phyloP scores from a whole-genome alignment of 2,113 vertebrate genomes.

The Hipposideros armiger region DNA sequence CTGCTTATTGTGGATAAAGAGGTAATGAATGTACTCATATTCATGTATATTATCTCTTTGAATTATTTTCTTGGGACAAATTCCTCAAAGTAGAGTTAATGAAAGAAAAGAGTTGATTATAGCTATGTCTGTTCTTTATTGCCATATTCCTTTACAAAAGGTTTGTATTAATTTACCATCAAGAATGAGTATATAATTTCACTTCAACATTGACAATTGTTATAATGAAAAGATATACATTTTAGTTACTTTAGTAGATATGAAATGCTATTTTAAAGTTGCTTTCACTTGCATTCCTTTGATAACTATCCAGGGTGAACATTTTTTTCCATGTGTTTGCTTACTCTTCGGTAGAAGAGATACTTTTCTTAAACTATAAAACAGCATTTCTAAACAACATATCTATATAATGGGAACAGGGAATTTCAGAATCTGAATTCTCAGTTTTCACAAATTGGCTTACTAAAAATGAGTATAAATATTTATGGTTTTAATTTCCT shows the following conservation, averaged over 20 bases:
- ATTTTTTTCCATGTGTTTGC: background rate
- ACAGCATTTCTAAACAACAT: background rate
- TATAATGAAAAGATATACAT: background rate
- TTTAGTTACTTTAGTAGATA: constrained; percentile 7
- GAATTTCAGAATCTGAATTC: constrained; percentile 48
- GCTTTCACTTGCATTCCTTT: background rate
- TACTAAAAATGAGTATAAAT: background rate
- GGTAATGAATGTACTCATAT: constrained; percentile 46
- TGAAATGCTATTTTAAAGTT: constrained; percentile 47
- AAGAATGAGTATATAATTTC: constrained; percentile 50
- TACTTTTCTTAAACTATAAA: constrained; percentile 11
- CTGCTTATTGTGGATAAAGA: background rate
- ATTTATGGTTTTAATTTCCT: constrained; percentile 41
- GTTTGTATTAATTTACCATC: background rate
- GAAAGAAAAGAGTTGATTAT: background rate
- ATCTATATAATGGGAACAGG: background rate
- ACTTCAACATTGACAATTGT: background rate
- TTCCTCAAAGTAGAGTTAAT: constrained; percentile 7
- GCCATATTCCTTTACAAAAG: constrained; percentile 8
- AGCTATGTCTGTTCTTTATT: background rate
- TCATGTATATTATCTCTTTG: background rate
- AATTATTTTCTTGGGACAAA: constrained; percentile 46
- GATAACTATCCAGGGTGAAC: background rate
- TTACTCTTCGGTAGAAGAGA: constrained; percentile 1
- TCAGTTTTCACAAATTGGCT: constrained; percentile 2